These are phyloP conservation scores for Montipora capricornis DNA, from an alignment of 64 coral and sea anemone species.

Conservation along the genomic window DNA sequence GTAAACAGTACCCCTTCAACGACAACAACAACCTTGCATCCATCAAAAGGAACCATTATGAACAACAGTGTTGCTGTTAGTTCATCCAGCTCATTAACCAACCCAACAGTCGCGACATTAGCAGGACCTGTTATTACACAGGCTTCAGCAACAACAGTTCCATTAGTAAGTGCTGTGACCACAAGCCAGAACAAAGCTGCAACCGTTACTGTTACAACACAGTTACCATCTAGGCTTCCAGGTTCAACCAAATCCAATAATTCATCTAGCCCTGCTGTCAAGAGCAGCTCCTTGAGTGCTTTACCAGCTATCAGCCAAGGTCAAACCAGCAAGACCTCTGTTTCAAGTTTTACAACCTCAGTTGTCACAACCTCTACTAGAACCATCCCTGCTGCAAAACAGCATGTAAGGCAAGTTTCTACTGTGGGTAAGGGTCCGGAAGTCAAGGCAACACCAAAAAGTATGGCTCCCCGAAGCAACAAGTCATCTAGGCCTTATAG, in stretches of 20 bases:
- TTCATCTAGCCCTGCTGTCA: not conserved
- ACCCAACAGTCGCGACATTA: not conserved
- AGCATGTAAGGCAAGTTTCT: not conserved
- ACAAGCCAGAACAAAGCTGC: not conserved
- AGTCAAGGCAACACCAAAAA: constrained; percentile 18
- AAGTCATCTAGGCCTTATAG: constrained; percentile 6
- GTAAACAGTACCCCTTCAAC: not conserved
- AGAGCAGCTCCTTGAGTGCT: not conserved
- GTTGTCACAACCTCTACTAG: not conserved
- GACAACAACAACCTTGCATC: constrained; percentile 5
- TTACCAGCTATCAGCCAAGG: not conserved
- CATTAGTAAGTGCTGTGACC: not conserved
- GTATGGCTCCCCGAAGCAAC: not conserved
- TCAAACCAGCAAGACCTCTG: not conserved
- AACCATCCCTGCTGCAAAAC: not conserved
- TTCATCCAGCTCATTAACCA: constrained; percentile 11
- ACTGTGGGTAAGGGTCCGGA: not conserved
- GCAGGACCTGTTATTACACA: constrained; percentile 19
- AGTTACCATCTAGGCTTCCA: not conserved
- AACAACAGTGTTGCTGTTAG: not conserved
- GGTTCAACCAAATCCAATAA: not conserved
- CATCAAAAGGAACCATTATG: constrained; percentile 18
- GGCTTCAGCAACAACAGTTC: constrained; percentile 2
- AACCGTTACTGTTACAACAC: not conserved
- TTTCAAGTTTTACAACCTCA: constrained; percentile 6